Conservation (phyloP, 2,888 invertebrate genomes). For the Tanytarsus gracilentus region DNA sequence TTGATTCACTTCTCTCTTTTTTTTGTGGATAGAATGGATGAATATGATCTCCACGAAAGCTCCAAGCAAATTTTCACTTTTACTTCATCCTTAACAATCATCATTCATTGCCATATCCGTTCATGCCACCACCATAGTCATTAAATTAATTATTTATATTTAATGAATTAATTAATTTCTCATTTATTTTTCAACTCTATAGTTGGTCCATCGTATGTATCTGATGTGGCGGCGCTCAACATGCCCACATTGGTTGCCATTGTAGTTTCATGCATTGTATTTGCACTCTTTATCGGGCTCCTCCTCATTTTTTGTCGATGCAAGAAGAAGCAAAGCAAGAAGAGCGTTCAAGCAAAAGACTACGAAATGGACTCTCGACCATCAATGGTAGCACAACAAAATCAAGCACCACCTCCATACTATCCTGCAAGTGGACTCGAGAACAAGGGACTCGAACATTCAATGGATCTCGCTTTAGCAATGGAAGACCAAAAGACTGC, state of each 20-base stretch:
- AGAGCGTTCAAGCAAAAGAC: conserved; percentile 72
- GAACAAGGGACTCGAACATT: conserved; percentile 85
- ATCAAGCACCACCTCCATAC: conserved; percentile 80
- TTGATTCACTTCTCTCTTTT: no score
- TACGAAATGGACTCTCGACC: conserved; percentile 85
- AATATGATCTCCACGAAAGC: no score
- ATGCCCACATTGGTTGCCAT: conserved; percentile 71
- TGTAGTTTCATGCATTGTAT: conserved; percentile 70
- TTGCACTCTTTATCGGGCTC: conserved; percentile 63
- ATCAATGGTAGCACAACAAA: conserved; percentile 76
- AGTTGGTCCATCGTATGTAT: conserved; percentile 75
- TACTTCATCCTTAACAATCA: conserved; percentile 2
- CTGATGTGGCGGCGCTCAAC: conserved; percentile 65
- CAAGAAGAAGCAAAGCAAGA: conserved; percentile 70
- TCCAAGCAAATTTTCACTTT: no score
- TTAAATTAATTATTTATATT: conserved; percentile 27
- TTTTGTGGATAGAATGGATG: no score
- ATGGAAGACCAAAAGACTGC: conserved; percentile 80
- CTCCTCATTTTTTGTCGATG: conserved; percentile 78
- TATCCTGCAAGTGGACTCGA: conserved; percentile 82
- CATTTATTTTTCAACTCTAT: conserved; percentile 27
- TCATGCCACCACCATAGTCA: not conserved
- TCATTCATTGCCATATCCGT: not conserved
- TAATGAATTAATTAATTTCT: conserved; percentile 28
- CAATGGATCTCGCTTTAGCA: conserved; percentile 72